Conservation (phyloP, 1,140 invertebrate species). For the Orius insidiosus region DNA sequence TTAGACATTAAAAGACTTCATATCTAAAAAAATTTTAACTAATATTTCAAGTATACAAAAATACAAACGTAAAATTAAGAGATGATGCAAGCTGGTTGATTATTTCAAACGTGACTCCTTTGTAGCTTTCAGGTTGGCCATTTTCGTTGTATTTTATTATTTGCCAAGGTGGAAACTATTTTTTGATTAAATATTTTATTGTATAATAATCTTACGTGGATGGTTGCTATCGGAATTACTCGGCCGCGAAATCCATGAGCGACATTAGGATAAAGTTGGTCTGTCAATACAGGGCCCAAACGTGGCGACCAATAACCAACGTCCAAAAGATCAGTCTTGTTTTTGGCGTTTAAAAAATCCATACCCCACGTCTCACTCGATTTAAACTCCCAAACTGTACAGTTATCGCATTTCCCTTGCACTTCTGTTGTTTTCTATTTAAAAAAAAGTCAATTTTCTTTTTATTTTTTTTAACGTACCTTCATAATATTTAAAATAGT, state of each 20-base stretch:
- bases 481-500: constrained; percentile 41
- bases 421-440: constrained; percentile 31
- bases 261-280: constrained; percentile 62
- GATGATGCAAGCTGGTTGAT: constrained; percentile 52
- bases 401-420: constrained; percentile 39
- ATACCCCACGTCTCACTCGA: constrained; percentile 50
- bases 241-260: constrained; percentile 59
- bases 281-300: constrained; percentile 42
- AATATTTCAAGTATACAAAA: not conserved
- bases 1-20: constrained; percentile 23
- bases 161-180: constrained; percentile 72
- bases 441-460: constrained; percentile 3
- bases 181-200: not conserved
- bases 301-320: constrained; percentile 56
- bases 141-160: constrained; percentile 38
- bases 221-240: constrained; percentile 43
- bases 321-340: constrained; percentile 31
- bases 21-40: constrained; percentile 24
- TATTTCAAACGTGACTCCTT: constrained; percentile 63
- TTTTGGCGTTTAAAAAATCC: constrained; percentile 17
- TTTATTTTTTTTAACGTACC: constrained; percentile 26
- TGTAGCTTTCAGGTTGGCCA: constrained; percentile 35
- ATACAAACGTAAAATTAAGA: constrained; percentile 58
- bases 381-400: constrained; percentile 42
- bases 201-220: constrained; percentile 37